These are phyloP conservation scores for Smittia aterrima DNA, from an alignment of 2,888 invertebrate species.

Conservation along the genomic window DNA sequence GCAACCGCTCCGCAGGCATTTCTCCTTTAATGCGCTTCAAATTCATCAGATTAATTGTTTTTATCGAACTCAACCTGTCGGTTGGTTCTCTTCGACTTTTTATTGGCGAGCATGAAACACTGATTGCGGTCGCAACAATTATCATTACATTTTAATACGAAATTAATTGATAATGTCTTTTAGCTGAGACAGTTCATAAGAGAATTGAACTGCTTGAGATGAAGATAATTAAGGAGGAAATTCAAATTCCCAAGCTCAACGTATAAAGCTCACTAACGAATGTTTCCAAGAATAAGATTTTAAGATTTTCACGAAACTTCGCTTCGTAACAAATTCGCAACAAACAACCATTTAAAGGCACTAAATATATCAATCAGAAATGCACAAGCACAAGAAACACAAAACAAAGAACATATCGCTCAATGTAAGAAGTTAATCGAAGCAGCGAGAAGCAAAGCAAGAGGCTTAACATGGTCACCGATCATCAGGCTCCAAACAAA, in stretches of 20 bases:
- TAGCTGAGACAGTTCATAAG: not conserved
- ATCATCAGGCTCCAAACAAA: constrained; percentile 22
- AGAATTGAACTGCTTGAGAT: not conserved
- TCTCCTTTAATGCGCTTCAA: constrained; percentile 23
- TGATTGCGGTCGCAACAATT: constrained; percentile 38
- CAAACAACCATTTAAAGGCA: constrained; percentile 9
- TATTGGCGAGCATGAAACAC: not conserved
- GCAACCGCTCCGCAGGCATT: not conserved
- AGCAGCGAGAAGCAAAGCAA: constrained; percentile 1
- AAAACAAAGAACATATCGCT: not conserved
- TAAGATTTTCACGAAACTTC: not conserved
- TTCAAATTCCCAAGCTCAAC: too few species aligned
- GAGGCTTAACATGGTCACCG: constrained; percentile 31
- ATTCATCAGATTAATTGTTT: constrained; percentile 41
- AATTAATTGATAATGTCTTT: constrained; percentile 41
- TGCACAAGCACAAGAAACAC: constrained; percentile 4
- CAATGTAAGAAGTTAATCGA: constrained; percentile 4
- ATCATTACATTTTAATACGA: constrained; percentile 40
- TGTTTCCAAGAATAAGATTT: not conserved
- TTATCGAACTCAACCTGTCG: constrained; percentile 25
- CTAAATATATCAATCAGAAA: constrained; percentile 40
- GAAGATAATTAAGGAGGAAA: not conserved
- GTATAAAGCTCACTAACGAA: too few species aligned
- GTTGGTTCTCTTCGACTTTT: not conserved
- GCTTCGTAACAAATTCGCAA: not conserved